A percentile compares a stretch with the other conserved stretches of the same genome.
These are phyloP conservation scores for Parthenolecanium corni DNA, from an alignment of 2,888 invertebrate genomes.

Conservation along the genomic window DNA sequence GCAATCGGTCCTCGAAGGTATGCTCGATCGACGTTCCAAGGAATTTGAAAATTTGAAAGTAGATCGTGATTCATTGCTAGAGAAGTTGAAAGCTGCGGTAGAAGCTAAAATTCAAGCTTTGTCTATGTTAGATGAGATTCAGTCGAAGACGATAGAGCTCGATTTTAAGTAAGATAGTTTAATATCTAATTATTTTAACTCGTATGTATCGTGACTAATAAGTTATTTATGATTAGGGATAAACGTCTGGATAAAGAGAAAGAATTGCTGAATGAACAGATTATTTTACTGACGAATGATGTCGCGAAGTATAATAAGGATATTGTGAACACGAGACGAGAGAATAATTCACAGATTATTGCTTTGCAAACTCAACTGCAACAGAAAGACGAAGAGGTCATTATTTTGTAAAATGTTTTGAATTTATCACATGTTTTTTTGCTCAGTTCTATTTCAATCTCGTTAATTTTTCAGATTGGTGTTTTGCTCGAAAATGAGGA, in stretches of 20 bases:
- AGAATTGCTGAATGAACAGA: slow-evolving; percentile 61
- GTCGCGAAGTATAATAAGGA: slow-evolving; percentile 66
- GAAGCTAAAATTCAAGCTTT: slow-evolving; percentile 74
- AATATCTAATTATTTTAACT: background rate
- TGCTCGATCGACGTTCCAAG: slow-evolving; percentile 56
- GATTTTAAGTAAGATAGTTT: slow-evolving; percentile 39
- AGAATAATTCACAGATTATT: slow-evolving; percentile 52
- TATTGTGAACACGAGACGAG: slow-evolving; percentile 60
- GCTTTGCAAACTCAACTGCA: slow-evolving; percentile 63
- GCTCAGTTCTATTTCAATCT: background rate
- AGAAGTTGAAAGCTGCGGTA: slow-evolving; percentile 47
- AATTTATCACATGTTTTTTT: background rate
- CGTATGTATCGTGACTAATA: background rate
- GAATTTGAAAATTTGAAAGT: slow-evolving; percentile 61
- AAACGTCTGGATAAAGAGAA: slow-evolving; percentile 63
- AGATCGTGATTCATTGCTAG: slow-evolving; percentile 45
- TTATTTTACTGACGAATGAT: slow-evolving; percentile 65
- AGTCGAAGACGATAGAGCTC: slow-evolving; percentile 59
- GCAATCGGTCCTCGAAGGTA: slow-evolving; percentile 57
- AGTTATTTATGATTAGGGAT: slow-evolving; percentile 43
- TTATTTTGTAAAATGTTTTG: slow-evolving; percentile 15
- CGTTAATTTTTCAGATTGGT: slow-evolving; percentile 36
- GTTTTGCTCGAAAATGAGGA: slow-evolving; percentile 57
- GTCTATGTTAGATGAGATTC: slow-evolving; percentile 65
- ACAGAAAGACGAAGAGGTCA: slow-evolving; percentile 60